Conservation (phyloP, 2,797 vertebrate genomes). For the Acanthornis magna region DNA sequence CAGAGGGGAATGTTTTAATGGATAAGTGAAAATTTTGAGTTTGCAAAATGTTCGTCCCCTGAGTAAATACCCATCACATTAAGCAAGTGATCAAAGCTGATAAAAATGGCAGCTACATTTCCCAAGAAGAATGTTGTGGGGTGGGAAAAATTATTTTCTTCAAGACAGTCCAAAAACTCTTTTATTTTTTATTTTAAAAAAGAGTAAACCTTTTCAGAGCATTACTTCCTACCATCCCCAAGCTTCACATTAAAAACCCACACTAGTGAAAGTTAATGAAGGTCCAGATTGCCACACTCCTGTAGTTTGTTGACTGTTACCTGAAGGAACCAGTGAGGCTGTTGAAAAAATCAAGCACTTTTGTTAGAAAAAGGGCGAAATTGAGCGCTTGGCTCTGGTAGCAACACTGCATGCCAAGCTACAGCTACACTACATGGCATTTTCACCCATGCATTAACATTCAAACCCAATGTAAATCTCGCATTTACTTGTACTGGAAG, state of each 20-base stretch:
- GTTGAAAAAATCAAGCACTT: background rate
- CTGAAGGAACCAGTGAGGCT: background rate
- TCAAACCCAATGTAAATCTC: constrained; percentile 12
- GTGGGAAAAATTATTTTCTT: background rate
- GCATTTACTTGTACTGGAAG: background rate
- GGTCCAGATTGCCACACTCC: background rate
- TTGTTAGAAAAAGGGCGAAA: background rate
- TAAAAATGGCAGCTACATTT: background rate
- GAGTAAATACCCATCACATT: background rate
- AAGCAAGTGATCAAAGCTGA: background rate
- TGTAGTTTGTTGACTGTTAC: background rate
- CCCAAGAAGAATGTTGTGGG: background rate
- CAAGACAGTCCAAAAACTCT: background rate
- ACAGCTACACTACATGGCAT: background rate
- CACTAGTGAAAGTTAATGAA: background rate
- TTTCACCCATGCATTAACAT: background rate
- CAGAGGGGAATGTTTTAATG: background rate
- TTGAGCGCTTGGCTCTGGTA: background rate
- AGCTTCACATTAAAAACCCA: background rate
- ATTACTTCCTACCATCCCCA: background rate
- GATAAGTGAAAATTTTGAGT: background rate
- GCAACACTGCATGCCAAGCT: background rate
- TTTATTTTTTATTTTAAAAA: background rate
- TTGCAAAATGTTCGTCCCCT: background rate
- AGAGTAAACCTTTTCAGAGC: background rate